phyloP scores from a whole-genome alignment of 2,113 vertebrate species.

The Phylloscopus trochilus region DNA sequence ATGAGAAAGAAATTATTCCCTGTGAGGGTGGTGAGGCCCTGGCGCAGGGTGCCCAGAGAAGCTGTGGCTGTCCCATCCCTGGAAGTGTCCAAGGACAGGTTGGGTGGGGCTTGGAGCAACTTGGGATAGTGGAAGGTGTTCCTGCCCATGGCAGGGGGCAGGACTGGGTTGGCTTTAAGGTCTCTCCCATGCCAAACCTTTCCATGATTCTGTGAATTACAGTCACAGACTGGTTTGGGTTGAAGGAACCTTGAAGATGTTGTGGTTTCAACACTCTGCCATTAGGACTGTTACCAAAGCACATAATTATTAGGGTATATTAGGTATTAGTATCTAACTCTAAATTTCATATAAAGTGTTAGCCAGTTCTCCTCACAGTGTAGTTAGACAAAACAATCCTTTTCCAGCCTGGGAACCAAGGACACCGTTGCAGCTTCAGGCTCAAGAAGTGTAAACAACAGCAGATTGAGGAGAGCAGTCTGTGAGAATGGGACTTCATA shows the following conservation, averaged over 20 bases:
- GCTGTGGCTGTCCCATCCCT: not conserved
- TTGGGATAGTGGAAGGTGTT: not conserved
- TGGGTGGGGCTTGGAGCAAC: fast-evolving
- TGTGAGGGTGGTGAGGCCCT: not conserved
- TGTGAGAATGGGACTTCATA: not conserved
- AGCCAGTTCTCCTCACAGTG: no score
- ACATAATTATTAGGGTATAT: not conserved
- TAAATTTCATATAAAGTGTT: not conserved
- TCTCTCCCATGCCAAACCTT: not conserved
- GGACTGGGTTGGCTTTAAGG: not conserved
- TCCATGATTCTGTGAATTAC: not conserved
- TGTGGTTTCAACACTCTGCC: not conserved
- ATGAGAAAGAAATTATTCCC: not conserved
- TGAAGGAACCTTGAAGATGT: not conserved
- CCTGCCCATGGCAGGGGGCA: not conserved
- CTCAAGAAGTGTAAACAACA: not conserved
- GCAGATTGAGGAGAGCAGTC: not conserved
- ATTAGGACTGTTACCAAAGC: not conserved
- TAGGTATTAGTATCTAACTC: not conserved
- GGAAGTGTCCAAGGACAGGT: not conserved
- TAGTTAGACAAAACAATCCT: not conserved
- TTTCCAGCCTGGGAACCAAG: not conserved
- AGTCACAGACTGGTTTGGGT: not conserved
- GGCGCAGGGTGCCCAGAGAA: not conserved
- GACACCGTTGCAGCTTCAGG: not conserved